phyloP scores from a whole-genome alignment of 37 sponge, comb jelly and placozoan species.

The Beroe forskalii region DNA sequence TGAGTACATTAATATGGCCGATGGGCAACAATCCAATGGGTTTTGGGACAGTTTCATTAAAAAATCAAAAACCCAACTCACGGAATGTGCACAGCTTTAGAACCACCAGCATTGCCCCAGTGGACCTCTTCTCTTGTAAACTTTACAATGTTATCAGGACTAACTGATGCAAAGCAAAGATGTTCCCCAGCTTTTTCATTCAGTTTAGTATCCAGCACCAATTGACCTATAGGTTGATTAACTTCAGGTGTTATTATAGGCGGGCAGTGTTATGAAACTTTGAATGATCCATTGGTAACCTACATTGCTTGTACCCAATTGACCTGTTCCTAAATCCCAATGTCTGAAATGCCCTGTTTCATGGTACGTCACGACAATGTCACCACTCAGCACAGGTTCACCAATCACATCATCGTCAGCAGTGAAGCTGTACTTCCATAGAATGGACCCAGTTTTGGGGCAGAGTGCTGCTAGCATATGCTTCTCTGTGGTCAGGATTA shows the following conservation, averaged over 20 bases:
- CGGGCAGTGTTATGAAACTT: no score
- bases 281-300: no score
- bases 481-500: neutral
- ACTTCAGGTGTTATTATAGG: no score
- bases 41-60: no score
- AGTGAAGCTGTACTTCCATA: conserved; percentile 44
- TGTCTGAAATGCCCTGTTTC: neutral
- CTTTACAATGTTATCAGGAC: neutral
- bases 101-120: neutral
- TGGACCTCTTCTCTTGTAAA: neutral
- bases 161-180: neutral
- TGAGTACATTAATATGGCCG: no score
- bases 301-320: no score
- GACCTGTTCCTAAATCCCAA: conserved; percentile 44
- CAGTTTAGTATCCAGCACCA: neutral
- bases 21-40: no score
- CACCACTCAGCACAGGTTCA: conserved; percentile 18
- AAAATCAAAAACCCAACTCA: neutral
- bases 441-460: neutral
- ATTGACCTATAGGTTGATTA: neutral
- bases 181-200: neutral
- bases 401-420: neutral
- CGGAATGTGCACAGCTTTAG: neutral
- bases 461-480: neutral
- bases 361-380: conserved; percentile 9